Conservation (phyloP, 2,113 vertebrate genomes). For the Albula goreensis region DNA sequence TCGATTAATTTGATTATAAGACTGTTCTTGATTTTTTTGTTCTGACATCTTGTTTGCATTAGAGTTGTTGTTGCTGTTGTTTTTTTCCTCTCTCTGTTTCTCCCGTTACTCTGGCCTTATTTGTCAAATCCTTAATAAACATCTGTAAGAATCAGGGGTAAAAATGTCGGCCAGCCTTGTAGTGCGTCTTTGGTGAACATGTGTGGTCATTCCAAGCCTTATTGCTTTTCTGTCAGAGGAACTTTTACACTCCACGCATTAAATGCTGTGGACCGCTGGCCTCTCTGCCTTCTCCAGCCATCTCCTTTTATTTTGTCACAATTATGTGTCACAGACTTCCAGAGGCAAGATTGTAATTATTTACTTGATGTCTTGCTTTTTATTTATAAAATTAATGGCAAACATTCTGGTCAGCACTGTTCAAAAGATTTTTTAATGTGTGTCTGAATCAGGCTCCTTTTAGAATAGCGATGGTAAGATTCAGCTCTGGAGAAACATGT, state of each 20-base stretch:
- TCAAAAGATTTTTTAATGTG: neutral
- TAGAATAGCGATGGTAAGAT: neutral
- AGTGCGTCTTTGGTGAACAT: slow-evolving; percentile 45
- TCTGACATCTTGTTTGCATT: slow-evolving; percentile 46
- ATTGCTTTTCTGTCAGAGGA: slow-evolving; percentile 51
- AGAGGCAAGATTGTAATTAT: slow-evolving; percentile 6
- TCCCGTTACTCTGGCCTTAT: slow-evolving; percentile 26
- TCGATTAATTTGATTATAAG: slow-evolving; percentile 59
- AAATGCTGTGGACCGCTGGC: slow-evolving; percentile 10
- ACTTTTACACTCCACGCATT: slow-evolving; percentile 52
- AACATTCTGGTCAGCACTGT: neutral
- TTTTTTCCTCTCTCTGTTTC: neutral
- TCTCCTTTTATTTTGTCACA: neutral
- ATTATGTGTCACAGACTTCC: neutral
- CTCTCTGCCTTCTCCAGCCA: slow-evolving; percentile 18
- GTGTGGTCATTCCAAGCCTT: slow-evolving; percentile 55
- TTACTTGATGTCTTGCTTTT: slow-evolving; percentile 1
- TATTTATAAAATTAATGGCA: neutral
- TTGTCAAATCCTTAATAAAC: slow-evolving; percentile 47
- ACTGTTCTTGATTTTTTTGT: slow-evolving; percentile 55
- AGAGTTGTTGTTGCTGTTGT: neutral
- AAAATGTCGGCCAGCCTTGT: slow-evolving; percentile 38
- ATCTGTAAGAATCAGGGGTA: slow-evolving; percentile 42
- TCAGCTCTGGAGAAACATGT: neutral
- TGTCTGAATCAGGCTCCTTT: neutral